Conservation (phyloP, 35 echinoderm and acorn worm species). For the Ophioderma brevispina region DNA sequence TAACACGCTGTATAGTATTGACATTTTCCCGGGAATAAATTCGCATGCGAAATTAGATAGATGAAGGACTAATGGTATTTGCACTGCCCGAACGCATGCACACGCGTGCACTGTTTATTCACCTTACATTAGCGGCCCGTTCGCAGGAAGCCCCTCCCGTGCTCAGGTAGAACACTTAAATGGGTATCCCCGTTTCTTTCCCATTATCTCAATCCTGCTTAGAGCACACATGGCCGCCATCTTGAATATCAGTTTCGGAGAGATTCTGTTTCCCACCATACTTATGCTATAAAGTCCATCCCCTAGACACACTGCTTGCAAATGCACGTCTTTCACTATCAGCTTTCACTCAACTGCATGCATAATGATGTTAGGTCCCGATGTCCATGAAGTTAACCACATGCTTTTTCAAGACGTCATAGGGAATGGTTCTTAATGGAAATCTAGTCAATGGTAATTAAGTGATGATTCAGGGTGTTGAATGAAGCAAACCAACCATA, state of each 20-base stretch:
- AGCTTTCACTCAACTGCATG: not conserved
- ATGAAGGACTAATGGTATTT: not conserved
- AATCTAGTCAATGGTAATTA: not conserved
- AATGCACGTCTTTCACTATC: not conserved
- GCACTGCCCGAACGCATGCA: not conserved
- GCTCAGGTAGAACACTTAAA: not conserved
- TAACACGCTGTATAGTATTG: not conserved
- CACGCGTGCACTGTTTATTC: not conserved
- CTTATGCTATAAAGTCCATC: not conserved
- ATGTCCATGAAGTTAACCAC: not conserved
- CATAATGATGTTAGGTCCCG: conserved; percentile 1
- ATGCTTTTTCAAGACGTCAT: not conserved
- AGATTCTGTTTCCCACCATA: not conserved
- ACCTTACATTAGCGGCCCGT: not conserved
- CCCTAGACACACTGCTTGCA: conserved; percentile 1
- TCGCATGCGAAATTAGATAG: not conserved
- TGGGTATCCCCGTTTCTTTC: not conserved
- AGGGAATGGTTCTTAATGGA: not conserved
- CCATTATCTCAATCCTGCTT: not conserved
- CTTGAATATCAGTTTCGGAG: not conserved
- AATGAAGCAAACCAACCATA: not conserved
- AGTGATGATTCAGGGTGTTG: not conserved
- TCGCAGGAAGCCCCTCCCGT: not conserved
- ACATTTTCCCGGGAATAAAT: not conserved
- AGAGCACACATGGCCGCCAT: not conserved